Evolutionary conservation across 2,888 invertebrate genomes (phyloP).

Genomic region (Phanerotoma sp.): DNA sequence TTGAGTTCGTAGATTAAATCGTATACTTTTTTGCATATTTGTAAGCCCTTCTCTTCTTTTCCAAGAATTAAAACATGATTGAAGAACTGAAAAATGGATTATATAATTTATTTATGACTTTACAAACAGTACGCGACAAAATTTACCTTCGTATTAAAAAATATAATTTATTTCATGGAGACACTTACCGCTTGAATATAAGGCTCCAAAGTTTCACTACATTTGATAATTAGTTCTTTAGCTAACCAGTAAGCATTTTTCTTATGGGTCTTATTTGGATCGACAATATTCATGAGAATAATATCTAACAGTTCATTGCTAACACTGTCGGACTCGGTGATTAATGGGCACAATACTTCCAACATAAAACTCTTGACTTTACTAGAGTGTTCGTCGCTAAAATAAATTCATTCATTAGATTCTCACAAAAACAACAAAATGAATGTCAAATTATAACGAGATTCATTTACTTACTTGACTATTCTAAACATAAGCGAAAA

Average conservation of each 20-base stretch:
- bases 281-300: conserved; percentile 90
- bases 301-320: conserved; percentile 93
- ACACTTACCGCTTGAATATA: conserved; percentile 90
- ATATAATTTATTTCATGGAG: too few species aligned
- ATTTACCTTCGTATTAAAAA: neutral
- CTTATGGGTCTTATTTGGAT: conserved; percentile 86
- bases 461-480: conserved; percentile 75
- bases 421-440: neutral
- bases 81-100: conserved; percentile 73
- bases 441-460: neutral
- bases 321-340: conserved; percentile 93
- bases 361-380: conserved; percentile 97
- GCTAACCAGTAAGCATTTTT: conserved; percentile 89
- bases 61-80: conserved; percentile 93
- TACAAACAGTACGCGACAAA: neutral
- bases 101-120: neutral
- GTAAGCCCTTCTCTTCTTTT: conserved; percentile 79
- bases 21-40: conserved; percentile 84
- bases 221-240: conserved; percentile 88
- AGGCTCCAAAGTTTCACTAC: conserved; percentile 88
- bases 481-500: conserved; percentile 95
- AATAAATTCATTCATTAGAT: conserved; percentile 27
- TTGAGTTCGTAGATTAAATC: conserved; percentile 96
- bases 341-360: conserved; percentile 91
- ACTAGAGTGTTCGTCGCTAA: conserved; percentile 90